phyloP scores from a whole-genome alignment of 2,797 vertebrate species.

The Clarias laeviceps region DNA sequence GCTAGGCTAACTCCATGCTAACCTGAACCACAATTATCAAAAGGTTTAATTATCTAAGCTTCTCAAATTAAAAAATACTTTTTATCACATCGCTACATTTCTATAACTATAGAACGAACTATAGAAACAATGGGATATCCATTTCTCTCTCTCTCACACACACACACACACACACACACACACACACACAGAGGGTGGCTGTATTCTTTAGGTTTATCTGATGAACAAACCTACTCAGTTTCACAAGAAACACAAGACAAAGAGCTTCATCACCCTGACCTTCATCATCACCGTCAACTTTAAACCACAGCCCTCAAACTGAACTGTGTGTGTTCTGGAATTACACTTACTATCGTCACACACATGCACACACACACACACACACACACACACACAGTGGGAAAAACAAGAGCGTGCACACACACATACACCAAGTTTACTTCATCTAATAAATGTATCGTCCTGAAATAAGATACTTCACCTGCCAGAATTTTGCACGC shows the following conservation, averaged over 20 bases:
- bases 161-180: no score
- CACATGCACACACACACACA: no score
- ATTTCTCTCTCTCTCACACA: not conserved
- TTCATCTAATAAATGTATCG: not conserved
- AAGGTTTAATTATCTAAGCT: not conserved
- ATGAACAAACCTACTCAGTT: not conserved
- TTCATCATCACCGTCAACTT: not conserved
- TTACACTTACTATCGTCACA: not conserved
- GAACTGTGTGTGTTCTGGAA: not conserved
- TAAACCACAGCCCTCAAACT: not conserved
- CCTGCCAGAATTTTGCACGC: not conserved
- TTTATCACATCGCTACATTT: not conserved
- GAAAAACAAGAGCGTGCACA: no score
- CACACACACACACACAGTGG: no score
- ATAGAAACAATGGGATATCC: not conserved
- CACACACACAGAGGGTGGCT: no score
- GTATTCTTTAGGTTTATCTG: no score
- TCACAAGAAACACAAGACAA: not conserved
- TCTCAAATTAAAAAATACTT: constrained; percentile 1
- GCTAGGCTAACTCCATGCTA: not conserved
- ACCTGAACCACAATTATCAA: not conserved
- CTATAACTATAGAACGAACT: not conserved
- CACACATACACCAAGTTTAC: not conserved
- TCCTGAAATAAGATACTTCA: not conserved
- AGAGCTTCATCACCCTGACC: not conserved